A percentile compares a stretch with the other conserved stretches of the same genome.
Conservation (phyloP, 2,797 vertebrate genomes). For the Lateolabrax maculatus region DNA sequence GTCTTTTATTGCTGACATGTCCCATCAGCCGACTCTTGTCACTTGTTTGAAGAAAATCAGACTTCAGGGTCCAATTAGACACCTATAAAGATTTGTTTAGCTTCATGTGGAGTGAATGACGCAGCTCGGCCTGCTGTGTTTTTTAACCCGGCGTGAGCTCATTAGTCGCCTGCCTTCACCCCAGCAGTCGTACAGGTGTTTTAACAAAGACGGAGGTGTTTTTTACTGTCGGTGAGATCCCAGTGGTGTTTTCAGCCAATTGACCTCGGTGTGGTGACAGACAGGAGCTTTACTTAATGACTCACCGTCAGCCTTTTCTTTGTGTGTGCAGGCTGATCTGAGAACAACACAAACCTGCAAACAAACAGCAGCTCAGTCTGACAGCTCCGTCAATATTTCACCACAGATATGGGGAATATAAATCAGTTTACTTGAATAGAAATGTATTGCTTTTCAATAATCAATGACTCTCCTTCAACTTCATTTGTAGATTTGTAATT, state of each 20-base stretch:
- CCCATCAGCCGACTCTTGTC: not conserved
- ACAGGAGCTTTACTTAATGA: constrained; percentile 34
- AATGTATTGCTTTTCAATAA: not conserved
- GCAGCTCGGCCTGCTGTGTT: not conserved
- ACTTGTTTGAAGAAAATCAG: not conserved
- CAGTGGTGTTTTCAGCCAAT: not conserved
- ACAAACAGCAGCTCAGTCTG: not conserved
- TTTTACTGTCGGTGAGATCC: constrained; percentile 2
- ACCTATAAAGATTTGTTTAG: not conserved
- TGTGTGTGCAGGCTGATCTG: constrained; percentile 8
- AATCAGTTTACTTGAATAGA: not conserved
- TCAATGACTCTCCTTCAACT: not conserved
- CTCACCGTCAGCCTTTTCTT: constrained; percentile 9
- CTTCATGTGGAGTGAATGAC: not conserved
- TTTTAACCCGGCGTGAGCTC: not conserved
- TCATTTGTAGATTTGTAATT: not conserved
- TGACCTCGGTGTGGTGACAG: not conserved
- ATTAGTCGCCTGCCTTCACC: constrained; percentile 17
- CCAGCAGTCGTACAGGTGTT: not conserved
- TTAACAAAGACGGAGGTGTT: constrained; percentile 13
- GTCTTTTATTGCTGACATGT: not conserved
- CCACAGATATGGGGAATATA: too few species aligned
- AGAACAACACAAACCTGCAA: not conserved
- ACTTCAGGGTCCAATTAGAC: constrained; percentile 13
- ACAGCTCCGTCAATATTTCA: not conserved